Evolutionary conservation across 1,140 invertebrate genomes (phyloP), one percentile per base, ranked within the genome.

Genomic region (Bactericera cockerelli): DNA sequence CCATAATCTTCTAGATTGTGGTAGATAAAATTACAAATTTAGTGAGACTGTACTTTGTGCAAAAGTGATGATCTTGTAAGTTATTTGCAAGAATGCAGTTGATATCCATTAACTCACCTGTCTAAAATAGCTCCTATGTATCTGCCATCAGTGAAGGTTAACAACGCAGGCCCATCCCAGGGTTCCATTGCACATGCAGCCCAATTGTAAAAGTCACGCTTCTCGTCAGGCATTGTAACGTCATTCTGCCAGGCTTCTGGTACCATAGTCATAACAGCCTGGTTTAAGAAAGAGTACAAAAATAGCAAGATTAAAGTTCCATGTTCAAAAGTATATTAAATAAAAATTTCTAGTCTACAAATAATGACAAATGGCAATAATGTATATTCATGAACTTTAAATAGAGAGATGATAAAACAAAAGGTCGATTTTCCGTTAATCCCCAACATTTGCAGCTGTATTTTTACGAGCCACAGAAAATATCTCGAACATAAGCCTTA

Each of bases 211-310:
- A 95, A 99, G 67, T 93, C 86, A 53, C 87, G 81, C 74, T 98
- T 98, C 65, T 93, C 88, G 54, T 81, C 76, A 3, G 84, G 77
- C 95, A 99, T 99, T 8, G 87, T 86, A 55, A 79, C 72, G 68
- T 95, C 89, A 69, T 98, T 96, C 71, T 99, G 94, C 95, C 96
- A 99, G 3, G 96, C 96, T 75, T 99, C 95, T 1, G 96, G 96
- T 26, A 99, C 93, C 94, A 99, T 97, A 0, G 91, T 98, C 89
- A 98, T 95, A 21, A 98, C 89, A 61, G 94, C 93, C 83, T 86
- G 64, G 57, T 68, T 56, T 22, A 64, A 58, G 64, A 65, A 54
- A 16, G 3, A n/a, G n/a, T n/a, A n/a, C n/a, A n/a, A n/a, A n/a
- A n/a, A n/a, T n/a, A n/a, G n/a, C 55, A 14, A 36, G 55, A 55